A percentile compares a stretch with the other conserved stretches of the same genome.
Evolutionary conservation across 1,140 invertebrate species (phyloP).

Genomic region (honey bee (Apis mellifera)): DNA sequence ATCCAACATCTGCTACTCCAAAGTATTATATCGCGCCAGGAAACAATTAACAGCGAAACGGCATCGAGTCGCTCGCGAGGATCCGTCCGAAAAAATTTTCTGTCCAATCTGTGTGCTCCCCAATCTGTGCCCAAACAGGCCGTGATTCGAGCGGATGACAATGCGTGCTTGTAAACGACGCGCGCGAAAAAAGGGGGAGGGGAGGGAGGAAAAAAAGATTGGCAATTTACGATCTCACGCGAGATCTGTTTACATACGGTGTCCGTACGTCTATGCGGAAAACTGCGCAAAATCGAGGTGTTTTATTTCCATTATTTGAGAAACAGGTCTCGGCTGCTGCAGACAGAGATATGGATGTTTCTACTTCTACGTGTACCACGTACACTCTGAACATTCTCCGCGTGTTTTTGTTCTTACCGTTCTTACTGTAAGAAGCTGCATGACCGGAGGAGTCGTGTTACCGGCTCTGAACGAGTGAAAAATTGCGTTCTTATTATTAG

Average conservation of each 20-base stretch:
- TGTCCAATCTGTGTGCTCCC: neutral
- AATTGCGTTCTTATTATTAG: neutral
- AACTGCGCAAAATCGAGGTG: neutral
- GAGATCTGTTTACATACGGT: neutral
- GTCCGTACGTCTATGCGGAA: neutral
- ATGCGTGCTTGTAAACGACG: neutral
- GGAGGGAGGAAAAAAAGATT: neutral
- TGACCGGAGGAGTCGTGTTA: neutral
- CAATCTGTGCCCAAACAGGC: too few species aligned
- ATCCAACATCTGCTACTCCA: neutral
- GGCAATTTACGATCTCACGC: neutral
- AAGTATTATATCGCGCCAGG: neutral
- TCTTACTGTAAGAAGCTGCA: neutral
- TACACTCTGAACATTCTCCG: neutral
- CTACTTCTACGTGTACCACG: conserved; percentile 8
- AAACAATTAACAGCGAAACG: conserved; percentile 10
- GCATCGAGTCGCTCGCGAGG: neutral
- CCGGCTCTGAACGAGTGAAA: neutral
- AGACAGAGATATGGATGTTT: conserved; percentile 32
- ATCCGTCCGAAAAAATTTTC: neutral
- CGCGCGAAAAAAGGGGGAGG: neutral
- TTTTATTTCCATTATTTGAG: conserved; percentile 29
- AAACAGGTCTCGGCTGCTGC: neutral
- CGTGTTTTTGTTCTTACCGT: too few species aligned
- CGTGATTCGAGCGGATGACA: neutral